These are phyloP conservation scores for Lepidurus arcticus DNA, from an alignment of 1,140 invertebrate genomes.

Conservation along the genomic window DNA sequence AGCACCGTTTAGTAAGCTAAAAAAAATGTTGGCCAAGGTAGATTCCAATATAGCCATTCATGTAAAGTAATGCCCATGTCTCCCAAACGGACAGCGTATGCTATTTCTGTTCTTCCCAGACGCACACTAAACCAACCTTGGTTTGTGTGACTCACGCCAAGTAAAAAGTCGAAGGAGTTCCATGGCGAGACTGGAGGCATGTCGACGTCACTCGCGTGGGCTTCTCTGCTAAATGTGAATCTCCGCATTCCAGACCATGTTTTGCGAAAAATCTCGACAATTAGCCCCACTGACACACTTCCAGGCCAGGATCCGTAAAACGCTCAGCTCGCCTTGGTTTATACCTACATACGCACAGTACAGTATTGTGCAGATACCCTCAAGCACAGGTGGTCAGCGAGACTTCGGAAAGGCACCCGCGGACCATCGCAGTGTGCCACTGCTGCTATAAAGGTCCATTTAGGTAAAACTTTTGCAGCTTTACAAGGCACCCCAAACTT, in stretches of 20 bases:
- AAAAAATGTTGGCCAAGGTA: neutral
- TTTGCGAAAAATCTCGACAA: neutral
- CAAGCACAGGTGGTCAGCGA: constrained; percentile 10
- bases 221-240: neutral
- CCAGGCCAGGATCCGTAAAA: neutral
- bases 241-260: constrained; percentile 1
- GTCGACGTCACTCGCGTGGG: neutral
- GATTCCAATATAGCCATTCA: neutral
- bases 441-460: neutral
- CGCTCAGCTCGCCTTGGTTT: neutral
- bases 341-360: no score
- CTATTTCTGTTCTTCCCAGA: constrained; percentile 19
- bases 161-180: constrained; percentile 14
- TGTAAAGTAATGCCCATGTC: neutral
- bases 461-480: neutral
- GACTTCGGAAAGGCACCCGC: neutral
- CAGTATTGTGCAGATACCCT: no score
- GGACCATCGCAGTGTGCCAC: neutral
- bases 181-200: neutral
- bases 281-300: neutral
- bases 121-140: constrained; percentile 13
- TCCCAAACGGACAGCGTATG: neutral
- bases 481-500: neutral
- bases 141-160: constrained; percentile 11
- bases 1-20: neutral